These are phyloP conservation scores for Archips xylosteana DNA, from an alignment of 2,888 invertebrate species.

Conservation along the genomic window DNA sequence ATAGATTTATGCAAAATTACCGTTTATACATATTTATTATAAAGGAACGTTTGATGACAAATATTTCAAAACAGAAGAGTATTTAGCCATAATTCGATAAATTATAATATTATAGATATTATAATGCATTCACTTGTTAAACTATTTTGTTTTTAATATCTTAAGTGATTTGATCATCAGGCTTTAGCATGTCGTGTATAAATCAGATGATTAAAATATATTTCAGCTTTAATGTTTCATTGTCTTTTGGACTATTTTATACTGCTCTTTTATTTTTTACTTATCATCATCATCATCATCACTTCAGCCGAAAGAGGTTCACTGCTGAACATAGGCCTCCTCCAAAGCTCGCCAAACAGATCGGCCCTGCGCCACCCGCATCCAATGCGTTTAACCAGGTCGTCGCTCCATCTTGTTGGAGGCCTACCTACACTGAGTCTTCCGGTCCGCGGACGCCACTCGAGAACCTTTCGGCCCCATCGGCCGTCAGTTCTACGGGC, in stretches of 20 bases:
- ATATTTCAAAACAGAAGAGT: background rate
- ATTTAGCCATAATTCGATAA: background rate
- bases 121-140: background rate
- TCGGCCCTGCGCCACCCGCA: no score
- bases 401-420: no score
- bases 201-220: slow-evolving; percentile 13
- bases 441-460: no score
- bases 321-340: no score
- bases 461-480: no score
- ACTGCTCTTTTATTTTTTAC: background rate
- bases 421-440: no score
- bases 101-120: background rate
- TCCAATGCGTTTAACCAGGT: no score
- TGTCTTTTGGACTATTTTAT: background rate
- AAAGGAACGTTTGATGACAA: background rate
- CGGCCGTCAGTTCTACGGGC: no score
- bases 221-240: slow-evolving; percentile 13
- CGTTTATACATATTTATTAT: background rate
- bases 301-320: no score
- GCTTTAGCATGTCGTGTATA: background rate
- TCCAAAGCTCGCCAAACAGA: no score
- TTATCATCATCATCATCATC: no score
- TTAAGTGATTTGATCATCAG: slow-evolving; percentile 1
- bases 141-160: background rate
- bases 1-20: background rate